Evolutionary conservation across 2,888 invertebrate species (phyloP), one percentile per base, ranked within the genome.

Genomic region (Salticus scenicus): DNA sequence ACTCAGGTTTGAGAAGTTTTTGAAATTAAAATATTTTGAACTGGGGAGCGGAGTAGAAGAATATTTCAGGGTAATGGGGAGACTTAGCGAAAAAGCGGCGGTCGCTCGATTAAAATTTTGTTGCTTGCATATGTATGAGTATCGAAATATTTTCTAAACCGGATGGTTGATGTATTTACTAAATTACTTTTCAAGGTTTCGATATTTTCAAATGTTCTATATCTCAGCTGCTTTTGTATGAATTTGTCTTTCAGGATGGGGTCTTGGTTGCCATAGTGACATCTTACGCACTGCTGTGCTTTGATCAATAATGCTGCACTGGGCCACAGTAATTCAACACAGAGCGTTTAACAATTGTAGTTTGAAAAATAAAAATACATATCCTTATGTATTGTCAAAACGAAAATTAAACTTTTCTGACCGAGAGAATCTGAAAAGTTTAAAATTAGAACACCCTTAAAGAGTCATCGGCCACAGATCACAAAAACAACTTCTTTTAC

Each of bases 261-360:
- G 67, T 83, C 83, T 83, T 72, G 30, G 83, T 83, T 77, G 72
- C 67, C 77, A 83, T 83, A 72, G 83, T 73, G 51, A 83, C 83
- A 51, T 72, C 42, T 57, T 73, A 83, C 83, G 77, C 74, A 83
- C 37, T 77, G 77, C 83, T 83, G 77, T 72, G 71, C 75, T 66
- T 76, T 76, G 83, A 83, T 83, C 83, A 83, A 83, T 83, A 83
- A 77, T 67, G 67, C 77, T 76, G 72, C 47, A 73, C 83, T 20
- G 37, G 28, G 30, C 63, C 57, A 71, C 51, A 41, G 57, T 51
- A 77, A 73, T 67, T 80, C 67, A 67, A 42, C 51, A 31, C 63
- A 20, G 10, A 20, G 31, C 57, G 47, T 41, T 63, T 77, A 73
- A 77, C 77, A 84, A 77, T 73, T 73, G 63, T 57, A 27, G 12